Percentiles rank a stretch among this genome's conserved stretches.
These are phyloP conservation scores for Limnephilus lunatus DNA, from an alignment of 2,888 invertebrate genomes.

Conservation along the genomic window DNA sequence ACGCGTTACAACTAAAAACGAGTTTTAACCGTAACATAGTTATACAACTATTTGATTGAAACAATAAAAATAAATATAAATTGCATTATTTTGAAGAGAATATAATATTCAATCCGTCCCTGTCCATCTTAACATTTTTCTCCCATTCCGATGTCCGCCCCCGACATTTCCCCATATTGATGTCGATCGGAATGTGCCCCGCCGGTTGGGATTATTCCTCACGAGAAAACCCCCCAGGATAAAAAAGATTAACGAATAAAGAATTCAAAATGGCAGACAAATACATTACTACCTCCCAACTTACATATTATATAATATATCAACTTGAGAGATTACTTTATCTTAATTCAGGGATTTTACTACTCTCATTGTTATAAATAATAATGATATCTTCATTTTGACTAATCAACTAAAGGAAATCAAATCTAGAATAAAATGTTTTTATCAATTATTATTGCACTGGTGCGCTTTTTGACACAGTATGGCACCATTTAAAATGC, in stretches of 20 bases:
- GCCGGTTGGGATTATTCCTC: constrained; percentile 35
- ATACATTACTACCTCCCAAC: not conserved
- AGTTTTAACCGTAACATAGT: too few species aligned
- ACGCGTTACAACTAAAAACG: too few species aligned
- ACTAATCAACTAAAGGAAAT: too few species aligned
- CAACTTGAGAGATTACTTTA: not conserved
- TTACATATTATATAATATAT: not conserved
- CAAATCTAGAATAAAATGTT: too few species aligned
- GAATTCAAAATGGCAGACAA: constrained; percentile 52
- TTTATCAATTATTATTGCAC: too few species aligned
- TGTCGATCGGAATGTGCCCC: constrained; percentile 55
- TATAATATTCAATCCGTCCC: constrained; percentile 21
- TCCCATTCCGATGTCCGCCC: constrained; percentile 58
- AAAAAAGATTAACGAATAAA: constrained; percentile 52
- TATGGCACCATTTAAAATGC: too few species aligned
- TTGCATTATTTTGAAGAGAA: too few species aligned
- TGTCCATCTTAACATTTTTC: constrained; percentile 62
- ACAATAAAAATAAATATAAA: too few species aligned
- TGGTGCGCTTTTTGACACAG: too few species aligned
- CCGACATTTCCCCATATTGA: constrained; percentile 50
- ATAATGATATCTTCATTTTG: too few species aligned
- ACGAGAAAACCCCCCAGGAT: constrained; percentile 35
- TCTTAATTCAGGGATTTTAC: not conserved
- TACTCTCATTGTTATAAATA: not conserved
- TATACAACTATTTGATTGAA: too few species aligned